Conservation (phyloP, 2,888 invertebrate genomes). For the Lycia hirtaria region DNA sequence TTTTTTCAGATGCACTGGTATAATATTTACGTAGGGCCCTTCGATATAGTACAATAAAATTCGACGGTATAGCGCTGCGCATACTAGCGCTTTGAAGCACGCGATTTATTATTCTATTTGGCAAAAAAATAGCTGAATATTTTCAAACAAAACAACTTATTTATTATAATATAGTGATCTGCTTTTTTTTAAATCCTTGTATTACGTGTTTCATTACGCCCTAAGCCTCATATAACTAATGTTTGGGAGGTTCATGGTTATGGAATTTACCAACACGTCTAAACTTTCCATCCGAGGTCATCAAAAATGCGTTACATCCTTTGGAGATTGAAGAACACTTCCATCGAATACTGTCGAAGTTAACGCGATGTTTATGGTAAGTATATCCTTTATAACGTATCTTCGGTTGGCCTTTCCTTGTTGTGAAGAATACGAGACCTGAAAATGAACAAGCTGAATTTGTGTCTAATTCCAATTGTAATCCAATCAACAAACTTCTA, state of each 20-base stretch:
- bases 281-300: not conserved
- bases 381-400: not conserved
- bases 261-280: not conserved
- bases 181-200: too few species aligned
- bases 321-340: not conserved
- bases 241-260: not conserved
- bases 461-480: too few species aligned
- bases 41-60: too few species aligned
- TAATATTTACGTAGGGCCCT: too few species aligned
- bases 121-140: too few species aligned
- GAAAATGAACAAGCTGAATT: not conserved
- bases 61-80: too few species aligned
- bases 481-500: too few species aligned
- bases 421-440: not conserved
- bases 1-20: too few species aligned
- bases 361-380: not conserved
- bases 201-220: not conserved
- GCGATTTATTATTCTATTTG: too few species aligned
- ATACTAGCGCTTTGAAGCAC: too few species aligned
- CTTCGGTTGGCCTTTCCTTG: not conserved
- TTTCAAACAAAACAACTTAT: too few species aligned
- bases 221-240: not conserved
- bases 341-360: not conserved
- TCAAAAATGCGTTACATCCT: constrained; percentile 1
- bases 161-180: too few species aligned